Base-by-base conservation (phyloP, 2,888 invertebrate species). In the Nysson spinosus region DNA sequence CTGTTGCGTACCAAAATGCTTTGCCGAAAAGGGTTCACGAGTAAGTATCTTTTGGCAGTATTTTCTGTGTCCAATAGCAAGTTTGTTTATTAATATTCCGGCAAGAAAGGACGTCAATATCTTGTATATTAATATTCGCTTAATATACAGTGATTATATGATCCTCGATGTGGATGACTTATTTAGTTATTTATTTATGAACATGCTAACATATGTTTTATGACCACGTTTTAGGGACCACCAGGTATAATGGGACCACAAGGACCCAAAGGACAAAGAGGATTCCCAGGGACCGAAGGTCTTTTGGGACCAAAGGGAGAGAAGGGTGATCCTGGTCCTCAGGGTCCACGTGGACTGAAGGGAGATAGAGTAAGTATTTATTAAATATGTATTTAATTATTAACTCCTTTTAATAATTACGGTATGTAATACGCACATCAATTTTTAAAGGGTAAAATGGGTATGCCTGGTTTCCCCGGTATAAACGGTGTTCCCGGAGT, bases 391-490 rank as follows among this genome's bases (percentile, higher is more conserved):
- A 22, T 26, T 37, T 16, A 44, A n/a, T n/a, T n/a, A n/a, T n/a
- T n/a, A n/a, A n/a, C n/a, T n/a, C n/a, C n/a, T n/a, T n/a, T n/a
- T n/a, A n/a, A n/a, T n/a, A n/a, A n/a, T n/a, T n/a, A n/a, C n/a
- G n/a, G n/a, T n/a, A n/a, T n/a, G n/a, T n/a, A n/a, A n/a, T n/a
- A n/a, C n/a, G n/a, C n/a, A n/a, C n/a, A n/a, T n/a, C n/a, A n/a
- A n/a, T 28, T 14, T 2, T 22, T 32, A 42, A 67, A 90, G 89
- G 97, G 97, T 39, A 93, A 93, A 87, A 91, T 91, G 77, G 98
- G 99, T 68, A 90, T 93, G 71, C 96, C 96, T 66, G 98, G 98
- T 57, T 95, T 94, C 85, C 91, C 94, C 3, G 96, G 95, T 66
- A 90, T 92, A 62, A 90, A 91, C 78, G 95, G 95, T 42, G 89